Evolutionary conservation across 2,113 vertebrate species (phyloP).

Genomic region (Lethenteron camtschaticum): DNA sequence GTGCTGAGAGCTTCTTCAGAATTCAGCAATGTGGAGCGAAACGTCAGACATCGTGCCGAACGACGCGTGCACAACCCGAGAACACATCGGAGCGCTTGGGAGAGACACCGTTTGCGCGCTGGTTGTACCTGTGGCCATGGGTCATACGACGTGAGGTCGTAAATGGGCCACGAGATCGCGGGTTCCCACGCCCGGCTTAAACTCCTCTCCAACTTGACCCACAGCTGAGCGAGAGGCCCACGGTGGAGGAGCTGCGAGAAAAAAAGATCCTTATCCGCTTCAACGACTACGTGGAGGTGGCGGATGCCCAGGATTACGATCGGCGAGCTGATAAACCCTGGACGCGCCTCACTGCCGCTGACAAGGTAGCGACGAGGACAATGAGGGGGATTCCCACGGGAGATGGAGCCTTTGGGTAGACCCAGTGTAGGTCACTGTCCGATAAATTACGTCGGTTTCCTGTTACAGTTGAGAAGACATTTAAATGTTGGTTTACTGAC

Average conservation of each 20-base stretch:
- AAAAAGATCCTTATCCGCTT: slow-evolving; percentile 93
- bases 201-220: background rate
- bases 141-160: too few relatives aligned
- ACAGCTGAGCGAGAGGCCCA: slow-evolving; percentile 89
- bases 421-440: background rate
- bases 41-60: too few relatives aligned
- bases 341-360: slow-evolving; percentile 83
- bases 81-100: background rate
- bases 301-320: slow-evolving; percentile 87
- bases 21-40: too few relatives aligned
- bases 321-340: slow-evolving; percentile 85
- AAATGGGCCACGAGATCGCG: background rate
- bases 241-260: slow-evolving; percentile 76
- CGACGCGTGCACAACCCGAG: background rate
- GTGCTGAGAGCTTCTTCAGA: too few relatives aligned
- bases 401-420: background rate
- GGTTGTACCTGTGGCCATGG: too few relatives aligned
- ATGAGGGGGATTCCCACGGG: background rate
- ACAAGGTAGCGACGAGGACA: slow-evolving; percentile 44
- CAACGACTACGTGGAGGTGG: slow-evolving; percentile 92
- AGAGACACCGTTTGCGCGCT: too few relatives aligned
- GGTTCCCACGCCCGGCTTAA: slow-evolving; percentile 2
- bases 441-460: background rate
- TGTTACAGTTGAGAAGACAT: background rate
- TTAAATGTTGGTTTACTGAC: background rate